phyloP scores from a whole-genome alignment of 2,113 vertebrate genomes.

The Pseudorectes ferrugineus region DNA sequence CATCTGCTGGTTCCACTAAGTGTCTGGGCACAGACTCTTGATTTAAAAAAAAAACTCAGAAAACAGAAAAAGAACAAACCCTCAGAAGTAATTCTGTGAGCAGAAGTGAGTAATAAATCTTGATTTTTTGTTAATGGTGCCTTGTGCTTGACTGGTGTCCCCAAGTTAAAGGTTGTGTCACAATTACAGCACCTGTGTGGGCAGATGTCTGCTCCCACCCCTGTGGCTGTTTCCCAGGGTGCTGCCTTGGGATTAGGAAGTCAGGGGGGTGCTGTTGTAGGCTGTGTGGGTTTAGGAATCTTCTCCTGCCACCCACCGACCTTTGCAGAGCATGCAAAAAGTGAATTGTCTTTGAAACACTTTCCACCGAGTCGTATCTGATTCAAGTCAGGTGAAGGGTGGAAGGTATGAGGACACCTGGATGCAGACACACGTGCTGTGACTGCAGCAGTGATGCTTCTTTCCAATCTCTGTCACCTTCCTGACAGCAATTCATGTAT shows the following conservation, averaged over 20 bases:
- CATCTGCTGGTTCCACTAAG: background rate
- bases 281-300: background rate
- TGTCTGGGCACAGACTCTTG: background rate
- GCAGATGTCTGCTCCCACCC: background rate
- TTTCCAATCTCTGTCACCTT: background rate
- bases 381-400: background rate
- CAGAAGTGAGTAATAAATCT: background rate
- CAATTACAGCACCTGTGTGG: background rate
- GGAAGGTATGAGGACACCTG: background rate
- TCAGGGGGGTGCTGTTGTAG: background rate
- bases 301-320: background rate
- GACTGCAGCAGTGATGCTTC: background rate
- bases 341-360: background rate
- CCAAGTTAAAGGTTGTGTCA: background rate
- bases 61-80: background rate
- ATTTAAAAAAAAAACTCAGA: background rate
- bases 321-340: background rate
- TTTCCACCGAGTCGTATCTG: background rate
- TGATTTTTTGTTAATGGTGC: background rate
- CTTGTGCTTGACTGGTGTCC: background rate
- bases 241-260: background rate
- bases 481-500: background rate
- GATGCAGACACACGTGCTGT: fast-evolving
- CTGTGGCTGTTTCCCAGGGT: background rate
- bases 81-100: background rate